Conservation (phyloP, 2,113 vertebrate genomes). For the Vimba vimba region DNA sequence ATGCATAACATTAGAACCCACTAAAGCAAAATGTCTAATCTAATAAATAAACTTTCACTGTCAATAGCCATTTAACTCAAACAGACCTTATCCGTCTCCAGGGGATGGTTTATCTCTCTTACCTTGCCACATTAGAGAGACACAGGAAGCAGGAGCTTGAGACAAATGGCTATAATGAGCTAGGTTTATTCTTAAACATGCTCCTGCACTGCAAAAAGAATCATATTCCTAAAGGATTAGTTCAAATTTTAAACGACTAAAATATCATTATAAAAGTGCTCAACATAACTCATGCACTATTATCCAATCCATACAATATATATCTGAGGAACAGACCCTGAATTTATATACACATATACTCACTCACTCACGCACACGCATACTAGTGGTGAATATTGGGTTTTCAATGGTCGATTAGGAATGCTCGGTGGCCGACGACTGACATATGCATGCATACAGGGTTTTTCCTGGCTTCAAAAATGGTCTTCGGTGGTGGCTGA, state of each 20-base stretch:
- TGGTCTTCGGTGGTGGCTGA: too few species aligned
- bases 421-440: too few species aligned
- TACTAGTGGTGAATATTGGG: too few species aligned
- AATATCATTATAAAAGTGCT: background rate
- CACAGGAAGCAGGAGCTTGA: background rate
- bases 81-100: background rate
- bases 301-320: background rate
- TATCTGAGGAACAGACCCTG: background rate
- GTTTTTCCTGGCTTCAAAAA: too few species aligned
- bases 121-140: background rate
- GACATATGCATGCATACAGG: too few species aligned
- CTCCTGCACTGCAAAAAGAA: background rate
- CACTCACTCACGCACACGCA: too few species aligned
- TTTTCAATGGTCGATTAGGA: too few species aligned
- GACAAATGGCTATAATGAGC: conserved; percentile 2
- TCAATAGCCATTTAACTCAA: background rate
- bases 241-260: background rate
- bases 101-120: conserved; percentile 9
- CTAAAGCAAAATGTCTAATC: background rate
- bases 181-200: background rate
- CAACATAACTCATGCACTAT: background rate
- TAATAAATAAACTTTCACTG: background rate
- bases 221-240: conserved; percentile 4
- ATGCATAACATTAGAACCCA: too few species aligned
- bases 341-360: background rate